Percentiles rank a stretch among this genome's conserved stretches.
These are phyloP conservation scores for Cryptotermes secundus DNA, from an alignment of 1,140 invertebrate species.

Conservation along the genomic window DNA sequence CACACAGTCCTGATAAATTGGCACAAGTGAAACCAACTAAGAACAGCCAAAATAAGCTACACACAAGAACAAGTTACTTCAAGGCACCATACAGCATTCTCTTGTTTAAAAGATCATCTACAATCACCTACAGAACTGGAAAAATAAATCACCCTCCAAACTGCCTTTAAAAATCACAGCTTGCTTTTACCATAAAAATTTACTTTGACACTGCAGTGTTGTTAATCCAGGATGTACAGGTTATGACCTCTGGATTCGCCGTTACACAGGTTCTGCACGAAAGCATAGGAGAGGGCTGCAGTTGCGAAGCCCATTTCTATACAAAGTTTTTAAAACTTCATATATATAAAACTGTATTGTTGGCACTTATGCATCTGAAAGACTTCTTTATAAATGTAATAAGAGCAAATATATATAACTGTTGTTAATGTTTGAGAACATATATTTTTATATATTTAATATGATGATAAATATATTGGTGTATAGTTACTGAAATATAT, in stretches of 20 bases:
- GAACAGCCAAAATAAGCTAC: no score
- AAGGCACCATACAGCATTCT: background rate
- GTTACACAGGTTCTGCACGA: background rate
- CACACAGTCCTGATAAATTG: background rate
- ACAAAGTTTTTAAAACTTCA: background rate
- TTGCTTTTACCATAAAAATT: background rate
- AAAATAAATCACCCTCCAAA: background rate
- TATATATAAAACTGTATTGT: background rate
- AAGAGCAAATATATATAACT: background rate
- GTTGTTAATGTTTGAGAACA: background rate
- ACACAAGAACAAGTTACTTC: background rate
- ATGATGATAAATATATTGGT: background rate
- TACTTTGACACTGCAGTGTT: background rate
- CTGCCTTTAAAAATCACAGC: background rate
- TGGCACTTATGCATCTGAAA: conserved; percentile 8
- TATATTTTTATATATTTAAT: conserved; percentile 7
- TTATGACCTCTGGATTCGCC: no score
- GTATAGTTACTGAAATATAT: background rate
- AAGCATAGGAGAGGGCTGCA: background rate
- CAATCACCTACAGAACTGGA: background rate
- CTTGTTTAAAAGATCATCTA: background rate
- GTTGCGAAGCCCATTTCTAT: background rate
- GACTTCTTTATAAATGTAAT: background rate
- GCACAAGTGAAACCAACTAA: background rate
- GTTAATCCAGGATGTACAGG: background rate